Base-by-base conservation (phyloP, 2,797 vertebrate genomes). In the Pantherophis vulpinus region DNA sequence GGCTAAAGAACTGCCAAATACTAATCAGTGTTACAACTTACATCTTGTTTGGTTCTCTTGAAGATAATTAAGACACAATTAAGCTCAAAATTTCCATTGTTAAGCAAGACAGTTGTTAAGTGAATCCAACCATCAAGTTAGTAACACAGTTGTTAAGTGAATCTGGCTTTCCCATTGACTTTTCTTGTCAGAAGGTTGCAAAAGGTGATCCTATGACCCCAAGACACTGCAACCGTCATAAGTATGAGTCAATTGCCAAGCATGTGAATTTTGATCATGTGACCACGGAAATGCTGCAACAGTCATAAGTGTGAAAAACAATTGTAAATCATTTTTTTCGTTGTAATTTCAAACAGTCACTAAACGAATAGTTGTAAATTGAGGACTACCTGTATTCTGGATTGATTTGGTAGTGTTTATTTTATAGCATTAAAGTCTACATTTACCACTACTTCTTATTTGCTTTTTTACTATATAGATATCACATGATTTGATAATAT, bases 1-100 rank as follows among this genome's bases (percentile, higher is more conserved):
- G 56, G 13, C 18, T 47, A 9, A 96, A 92, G 23, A 0, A 0
- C 74, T 93, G 42, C 91, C 93, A 91, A 91, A 93, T 11, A 3
- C n/a, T 54, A 86, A 59, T 79, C 87, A 95, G 90, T 66, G 59
- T 88, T 74, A 47, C 23, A 86, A 88, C 37, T 88, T 74, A 74
- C 29, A 74, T 3, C n/a, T 83, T 91, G 23, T 51, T 27, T 20
- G 86, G 23, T 63, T 55, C 16, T 86, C 27, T 86, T 47, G 27
- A 59, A 86, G 25, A 54, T 70, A 63, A 63, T 63, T 29, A 29
- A 29, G 66, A 18, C n/a, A 70, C 66, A 70, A 70, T 18, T 70
- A n/a, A 70, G 14, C 66, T n/a, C 66, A 32, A 70, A 18, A 32
- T 70, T 16, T 70, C n/a, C 7, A 70, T 70, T 32, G 66, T 27